These are phyloP conservation scores for Clarias fuscus DNA, from an alignment of 2,797 vertebrate species.

Conservation along the genomic window DNA sequence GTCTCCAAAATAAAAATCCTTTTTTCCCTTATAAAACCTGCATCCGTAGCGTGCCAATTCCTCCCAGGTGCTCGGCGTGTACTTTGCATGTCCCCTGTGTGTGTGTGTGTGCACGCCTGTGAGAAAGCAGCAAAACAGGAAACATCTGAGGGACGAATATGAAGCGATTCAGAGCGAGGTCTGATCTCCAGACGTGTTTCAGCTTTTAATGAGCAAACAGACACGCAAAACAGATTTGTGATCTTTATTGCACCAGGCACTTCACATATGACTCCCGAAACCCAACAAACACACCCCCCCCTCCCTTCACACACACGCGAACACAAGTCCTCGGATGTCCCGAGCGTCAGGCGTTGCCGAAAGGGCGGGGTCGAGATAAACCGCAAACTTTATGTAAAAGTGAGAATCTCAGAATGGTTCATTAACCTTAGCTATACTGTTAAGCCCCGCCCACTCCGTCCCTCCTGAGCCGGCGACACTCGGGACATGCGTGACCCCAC, in stretches of 20 bases:
- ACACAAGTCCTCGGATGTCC: neutral
- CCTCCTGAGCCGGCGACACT: neutral
- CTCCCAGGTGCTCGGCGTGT: neutral
- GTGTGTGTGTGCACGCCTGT: neutral
- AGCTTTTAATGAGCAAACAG: neutral
- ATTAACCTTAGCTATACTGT: neutral
- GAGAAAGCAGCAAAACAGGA: conserved; percentile 4
- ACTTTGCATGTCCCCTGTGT: neutral
- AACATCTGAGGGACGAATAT: neutral
- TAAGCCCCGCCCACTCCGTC: neutral
- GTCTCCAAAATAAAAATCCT: neutral
- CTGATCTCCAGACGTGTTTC: neutral
- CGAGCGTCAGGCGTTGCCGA: neutral
- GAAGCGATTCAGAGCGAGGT: conserved; percentile 2
- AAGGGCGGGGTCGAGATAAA: neutral
- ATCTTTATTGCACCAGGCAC: conserved; percentile 61
- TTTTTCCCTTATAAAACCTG: too few relatives aligned
- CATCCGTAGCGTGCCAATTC: neutral
- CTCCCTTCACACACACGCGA: too few relatives aligned
- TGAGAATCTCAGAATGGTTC: neutral
- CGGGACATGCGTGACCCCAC: neutral
- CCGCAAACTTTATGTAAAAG: neutral
- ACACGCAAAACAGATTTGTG: conserved; percentile 13
- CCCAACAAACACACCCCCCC: neutral
- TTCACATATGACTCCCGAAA: conserved; percentile 43